Conservation (phyloP, 2,888 invertebrate species). For the Conus canariensis region DNA sequence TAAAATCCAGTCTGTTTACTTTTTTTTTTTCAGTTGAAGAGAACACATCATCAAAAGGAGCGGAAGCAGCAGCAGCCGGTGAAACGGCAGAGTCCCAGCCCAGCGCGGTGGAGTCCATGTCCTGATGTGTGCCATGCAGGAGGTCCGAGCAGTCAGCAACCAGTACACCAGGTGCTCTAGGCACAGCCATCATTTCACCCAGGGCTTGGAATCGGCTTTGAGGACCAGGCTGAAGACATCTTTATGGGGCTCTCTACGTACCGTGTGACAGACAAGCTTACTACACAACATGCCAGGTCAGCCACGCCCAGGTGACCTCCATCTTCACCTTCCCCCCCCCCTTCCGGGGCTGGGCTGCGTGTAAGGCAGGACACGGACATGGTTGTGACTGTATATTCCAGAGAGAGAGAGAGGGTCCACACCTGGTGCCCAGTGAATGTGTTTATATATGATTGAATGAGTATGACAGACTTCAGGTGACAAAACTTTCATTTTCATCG, state of each 20-base stretch:
- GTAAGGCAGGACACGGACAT: background rate
- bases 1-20: too few relatives aligned
- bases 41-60: background rate
- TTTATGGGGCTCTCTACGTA: background rate
- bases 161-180: constrained; percentile 15
- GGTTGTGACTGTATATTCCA: constrained; percentile 5
- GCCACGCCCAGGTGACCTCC: too few relatives aligned
- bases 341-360: background rate
- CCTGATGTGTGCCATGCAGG: background rate
- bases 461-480: too few relatives aligned
- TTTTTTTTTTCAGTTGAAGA: background rate
- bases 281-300: too few relatives aligned
- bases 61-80: background rate
- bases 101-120: background rate
- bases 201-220: background rate
- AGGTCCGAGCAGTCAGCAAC: background rate
- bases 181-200: constrained; percentile 11
- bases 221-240: constrained; percentile 13
- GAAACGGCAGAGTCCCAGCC: background rate
- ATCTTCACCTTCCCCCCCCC: too few relatives aligned
- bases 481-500: background rate
- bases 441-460: too few relatives aligned
- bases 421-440: background rate
- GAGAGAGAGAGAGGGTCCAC: background rate
- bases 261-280: background rate